Percentiles rank a stretch among this genome's conserved stretches.
Conservation (phyloP, 2,888 invertebrate genomes). For the Synergus gifuensis region DNA sequence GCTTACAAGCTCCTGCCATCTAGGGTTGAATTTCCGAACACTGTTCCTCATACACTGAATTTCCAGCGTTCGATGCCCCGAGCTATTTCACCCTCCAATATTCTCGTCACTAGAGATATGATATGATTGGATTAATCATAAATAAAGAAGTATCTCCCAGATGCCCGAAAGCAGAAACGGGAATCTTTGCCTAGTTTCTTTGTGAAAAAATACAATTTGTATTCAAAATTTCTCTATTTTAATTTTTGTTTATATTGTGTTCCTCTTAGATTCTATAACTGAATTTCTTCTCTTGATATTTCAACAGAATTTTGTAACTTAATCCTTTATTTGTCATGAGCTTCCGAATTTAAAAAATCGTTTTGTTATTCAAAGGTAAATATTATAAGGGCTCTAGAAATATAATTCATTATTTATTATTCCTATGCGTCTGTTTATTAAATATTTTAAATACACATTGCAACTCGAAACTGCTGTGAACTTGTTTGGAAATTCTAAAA, state of each 20-base stretch:
- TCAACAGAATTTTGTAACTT: too few species aligned
- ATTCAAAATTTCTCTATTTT: neutral
- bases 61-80: constrained; percentile 13
- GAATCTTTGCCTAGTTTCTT: neutral
- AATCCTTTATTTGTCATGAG: too few species aligned
- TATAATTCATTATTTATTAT: too few species aligned
- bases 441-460: neutral
- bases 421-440: too few species aligned
- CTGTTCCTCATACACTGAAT: constrained; percentile 51
- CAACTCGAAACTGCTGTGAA: neutral
- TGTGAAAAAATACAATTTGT: neutral
- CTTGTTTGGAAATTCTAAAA: neutral
- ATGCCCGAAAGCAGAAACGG: neutral
- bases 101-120: constrained; percentile 2
- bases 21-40: constrained; percentile 56
- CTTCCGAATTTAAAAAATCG: neutral
- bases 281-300: neutral
- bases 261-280: neutral
- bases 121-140: constrained; percentile 2
- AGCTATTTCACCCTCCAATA: constrained; percentile 1
- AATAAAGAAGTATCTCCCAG: neutral
- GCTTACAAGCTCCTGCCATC: constrained; percentile 63
- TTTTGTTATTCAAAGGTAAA: too few species aligned
- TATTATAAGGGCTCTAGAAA: too few species aligned
- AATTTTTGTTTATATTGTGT: neutral